phyloP scores from a whole-genome alignment of 2,113 vertebrate genomes.

The Channa argus region DNA sequence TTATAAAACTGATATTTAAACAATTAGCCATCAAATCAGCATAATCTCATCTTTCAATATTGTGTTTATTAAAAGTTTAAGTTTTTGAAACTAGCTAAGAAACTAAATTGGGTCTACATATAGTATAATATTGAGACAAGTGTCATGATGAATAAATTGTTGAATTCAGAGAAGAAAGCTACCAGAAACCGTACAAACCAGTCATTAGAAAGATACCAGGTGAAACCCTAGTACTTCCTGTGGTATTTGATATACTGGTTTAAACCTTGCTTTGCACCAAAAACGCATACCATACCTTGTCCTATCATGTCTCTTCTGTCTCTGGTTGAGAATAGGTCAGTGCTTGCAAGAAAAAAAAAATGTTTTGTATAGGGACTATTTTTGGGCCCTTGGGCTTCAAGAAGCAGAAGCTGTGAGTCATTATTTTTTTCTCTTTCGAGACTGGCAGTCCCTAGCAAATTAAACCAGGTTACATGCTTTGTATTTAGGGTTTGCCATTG shows the following conservation, averaged over 20 bases:
- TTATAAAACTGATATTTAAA: too few species aligned
- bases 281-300: background rate
- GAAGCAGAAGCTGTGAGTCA: slow-evolving; percentile 41
- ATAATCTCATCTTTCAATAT: too few species aligned
- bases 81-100: too few species aligned
- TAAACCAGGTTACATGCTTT: slow-evolving; percentile 7
- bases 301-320: slow-evolving; percentile 18
- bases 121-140: too few species aligned
- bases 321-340: slow-evolving; percentile 6
- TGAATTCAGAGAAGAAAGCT: background rate
- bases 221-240: background rate
- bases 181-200: background rate
- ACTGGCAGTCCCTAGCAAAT: background rate
- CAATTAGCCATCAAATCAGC: too few species aligned
- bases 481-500: background rate
- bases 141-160: too few species aligned
- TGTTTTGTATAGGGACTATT: slow-evolving; percentile 31
- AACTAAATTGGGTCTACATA: too few species aligned
- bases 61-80: too few species aligned
- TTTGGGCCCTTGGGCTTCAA: slow-evolving; percentile 9
- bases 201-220: background rate
- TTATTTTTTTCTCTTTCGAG: slow-evolving; percentile 33
- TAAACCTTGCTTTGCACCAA: background rate
- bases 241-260: background rate
- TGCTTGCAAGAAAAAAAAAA: slow-evolving; percentile 28